phyloP scores from a whole-genome alignment of 2,797 vertebrate species.

The Melanotaenia trifasciata region DNA sequence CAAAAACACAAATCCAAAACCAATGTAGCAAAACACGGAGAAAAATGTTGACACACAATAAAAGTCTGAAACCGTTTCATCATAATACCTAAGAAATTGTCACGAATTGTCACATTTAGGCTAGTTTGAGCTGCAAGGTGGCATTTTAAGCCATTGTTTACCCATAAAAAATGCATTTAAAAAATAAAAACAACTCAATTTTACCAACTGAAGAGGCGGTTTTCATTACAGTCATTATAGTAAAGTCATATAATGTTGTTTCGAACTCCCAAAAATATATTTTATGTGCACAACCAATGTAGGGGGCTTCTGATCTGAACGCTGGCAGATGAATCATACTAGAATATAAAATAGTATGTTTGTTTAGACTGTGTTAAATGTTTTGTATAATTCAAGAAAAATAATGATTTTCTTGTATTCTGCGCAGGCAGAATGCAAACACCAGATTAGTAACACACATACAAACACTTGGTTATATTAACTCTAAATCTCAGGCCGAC shows the following conservation, averaged over 20 bases:
- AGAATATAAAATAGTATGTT: constrained; percentile 22
- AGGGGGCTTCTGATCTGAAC: not conserved
- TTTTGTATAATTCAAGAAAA: not conserved
- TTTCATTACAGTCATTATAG: not conserved
- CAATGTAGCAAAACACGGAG: too few relatives aligned
- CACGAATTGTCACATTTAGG: too few relatives aligned
- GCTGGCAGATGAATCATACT: constrained; percentile 11
- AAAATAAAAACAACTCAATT: not conserved
- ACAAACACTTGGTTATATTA: not conserved
- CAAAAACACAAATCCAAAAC: too few relatives aligned
- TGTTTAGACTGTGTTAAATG: not conserved
- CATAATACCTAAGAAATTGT: too few relatives aligned
- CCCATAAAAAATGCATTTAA: too few relatives aligned
- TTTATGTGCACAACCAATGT: not conserved
- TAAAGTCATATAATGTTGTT: not conserved
- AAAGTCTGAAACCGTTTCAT: too few relatives aligned
- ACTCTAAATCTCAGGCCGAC: not conserved
- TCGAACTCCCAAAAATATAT: not conserved
- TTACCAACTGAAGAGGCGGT: not conserved
- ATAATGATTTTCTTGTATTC: not conserved
- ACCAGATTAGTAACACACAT: constrained; percentile 3
- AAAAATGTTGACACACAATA: too few relatives aligned
- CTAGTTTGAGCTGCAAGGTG: too few relatives aligned
- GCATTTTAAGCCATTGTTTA: too few relatives aligned
- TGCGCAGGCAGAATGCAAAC: not conserved